These are phyloP conservation scores for Sander vitreus DNA, from an alignment of 2,113 vertebrate species.

Conservation along the genomic window DNA sequence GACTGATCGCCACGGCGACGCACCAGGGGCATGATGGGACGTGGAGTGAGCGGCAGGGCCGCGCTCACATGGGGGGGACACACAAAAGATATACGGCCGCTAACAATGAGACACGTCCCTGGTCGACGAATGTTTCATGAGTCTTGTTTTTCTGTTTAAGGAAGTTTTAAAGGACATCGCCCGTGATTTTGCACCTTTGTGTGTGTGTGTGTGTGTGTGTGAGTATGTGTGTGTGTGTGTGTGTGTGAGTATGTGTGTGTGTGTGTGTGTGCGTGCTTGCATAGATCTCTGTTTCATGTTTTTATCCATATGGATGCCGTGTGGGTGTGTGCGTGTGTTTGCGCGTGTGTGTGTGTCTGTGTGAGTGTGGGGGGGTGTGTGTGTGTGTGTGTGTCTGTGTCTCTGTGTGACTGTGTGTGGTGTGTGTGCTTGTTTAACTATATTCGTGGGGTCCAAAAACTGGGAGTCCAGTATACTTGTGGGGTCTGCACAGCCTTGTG, in stretches of 20 bases:
- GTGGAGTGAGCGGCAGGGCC: background rate
- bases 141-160: too few relatives aligned
- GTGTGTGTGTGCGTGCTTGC: too few relatives aligned
- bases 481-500: too few relatives aligned
- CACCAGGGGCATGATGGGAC: conserved; percentile 49
- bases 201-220: background rate
- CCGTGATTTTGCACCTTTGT: background rate
- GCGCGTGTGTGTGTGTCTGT: background rate
- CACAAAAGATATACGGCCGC: background rate
- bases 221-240: background rate
- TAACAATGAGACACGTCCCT: background rate
- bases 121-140: background rate
- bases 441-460: too few relatives aligned
- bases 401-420: background rate
- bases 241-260: too few relatives aligned
- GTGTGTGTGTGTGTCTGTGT: background rate
- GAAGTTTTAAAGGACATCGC: too few relatives aligned
- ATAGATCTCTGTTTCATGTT: too few relatives aligned
- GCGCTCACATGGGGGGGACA: background rate
- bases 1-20: conserved; percentile 34
- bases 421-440: too few relatives aligned
- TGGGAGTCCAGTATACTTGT: too few relatives aligned
- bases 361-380: background rate
- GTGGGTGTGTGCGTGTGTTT: background rate
- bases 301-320: too few relatives aligned